Evolutionary conservation across 2,797 vertebrate species (phyloP), one percentile per base, ranked within the genome.

Genomic region (Gymnodraco acuticeps): DNA sequence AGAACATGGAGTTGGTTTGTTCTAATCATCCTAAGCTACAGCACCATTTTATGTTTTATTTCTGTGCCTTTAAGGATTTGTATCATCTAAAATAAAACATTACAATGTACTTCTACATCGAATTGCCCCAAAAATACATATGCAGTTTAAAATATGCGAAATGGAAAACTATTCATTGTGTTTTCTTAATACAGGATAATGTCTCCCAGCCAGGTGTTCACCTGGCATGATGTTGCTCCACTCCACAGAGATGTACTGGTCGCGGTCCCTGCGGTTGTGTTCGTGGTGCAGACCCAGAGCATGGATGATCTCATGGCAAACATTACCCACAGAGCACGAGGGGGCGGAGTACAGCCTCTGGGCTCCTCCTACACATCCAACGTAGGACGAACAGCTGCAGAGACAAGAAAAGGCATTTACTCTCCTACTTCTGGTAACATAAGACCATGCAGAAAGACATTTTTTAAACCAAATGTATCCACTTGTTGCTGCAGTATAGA

Each of bases 261-360:
- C 83, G 0, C 89, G 81, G 77, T 92, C 88, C 0, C 0, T 0
- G 2, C 88, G 79, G 0, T 85, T 88, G 84, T 92, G 91, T 31
- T 92, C 89, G 0, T 91, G 91, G 14, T 91, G 48, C 17, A 92
- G 8, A 0, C 91, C 91, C 54, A 89, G 64, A 5, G 88, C 68
- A 1, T 91, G 89, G 41, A 91, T 14, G n/a, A 90, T 3, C 79
- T 91, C 89, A 0, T 91, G 89, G 78, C 70, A 76, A 0, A 92
- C 58, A 27, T 90, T 92, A 16, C 88, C 89, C 10, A 61, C 20
- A 0, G 23, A 48, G 0, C 91, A 92, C 0, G 4, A 0, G 0
- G 0, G 10, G 3, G 12, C 13, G 16, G 1, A 59, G 11, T 17
- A 89, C 59, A 92, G 0, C 8, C 27, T 0, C 76, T 91, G 89